Evolutionary conservation across 2,113 vertebrate species (phyloP), one percentile per base, ranked within the genome.

Genomic region (Muntiacus muntjak): DNA sequence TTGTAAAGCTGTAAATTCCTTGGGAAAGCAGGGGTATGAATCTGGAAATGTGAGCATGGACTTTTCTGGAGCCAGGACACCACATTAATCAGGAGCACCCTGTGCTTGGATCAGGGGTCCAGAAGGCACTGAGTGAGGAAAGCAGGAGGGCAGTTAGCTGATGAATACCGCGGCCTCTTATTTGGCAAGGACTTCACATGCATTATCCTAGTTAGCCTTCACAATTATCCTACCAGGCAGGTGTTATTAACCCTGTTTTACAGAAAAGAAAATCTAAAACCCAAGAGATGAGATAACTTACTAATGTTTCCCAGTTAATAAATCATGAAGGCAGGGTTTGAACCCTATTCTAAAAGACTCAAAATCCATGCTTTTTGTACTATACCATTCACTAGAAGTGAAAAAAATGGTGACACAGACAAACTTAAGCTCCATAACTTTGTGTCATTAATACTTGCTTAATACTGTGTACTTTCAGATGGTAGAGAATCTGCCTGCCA

Each of bases 191-290:
- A 88, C 33, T 57, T 89, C 36, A 5, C 8, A 12, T 74, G 50
- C 28, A 86, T 67, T 52, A 58, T 57, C 45, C 23, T 87, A 9
- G 82, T 81, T 88, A 89, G 81, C 60, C 71, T 95, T 89, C 14
- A 88, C 36, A 89, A 43, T 95, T 83, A 64, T 40, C 7, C 74
- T 94, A 17, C 43, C 36, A 40, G 36, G 50, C 23, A 92, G 82
- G 78, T 91, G 45, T 94, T 95, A 55, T 87, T 92, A 83, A 71
- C 21, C 43, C 21, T 79, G n/a, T 95, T 84, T 82, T 92, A 74
- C 17, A 79, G 89, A 28, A 62, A 50, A 95, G 10, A 81, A 92
- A 88, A 86, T 19, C 52, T 30, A 88, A 91, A 40, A n/a, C 71
- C 45, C 45, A 47, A 93, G 45, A 81, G 47, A 91, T 87, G 28